Base-by-base conservation (phyloP, 1,140 invertebrate genomes). In the Dinothrombium tinctorium region DNA sequence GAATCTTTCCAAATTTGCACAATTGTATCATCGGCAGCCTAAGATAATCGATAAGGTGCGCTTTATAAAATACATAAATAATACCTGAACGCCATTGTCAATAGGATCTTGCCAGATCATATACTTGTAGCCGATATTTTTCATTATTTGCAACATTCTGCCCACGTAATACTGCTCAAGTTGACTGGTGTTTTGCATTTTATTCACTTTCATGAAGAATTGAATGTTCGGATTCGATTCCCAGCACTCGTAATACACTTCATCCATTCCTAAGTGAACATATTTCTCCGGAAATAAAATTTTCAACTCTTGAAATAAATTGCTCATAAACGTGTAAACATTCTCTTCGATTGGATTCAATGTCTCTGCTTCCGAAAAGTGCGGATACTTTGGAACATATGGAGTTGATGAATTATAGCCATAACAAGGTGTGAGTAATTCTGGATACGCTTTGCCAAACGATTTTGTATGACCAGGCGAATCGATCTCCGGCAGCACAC, bases 201-300 rank as follows among this genome's bases (percentile, higher is more conserved):
- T 68, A 21, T 68, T 54, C 0, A 54, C 20, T 6, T 53, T 44
- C 76, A 87, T 83, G 51, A 75, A 89, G 0, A 59, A 46, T 20
- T 49, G 55, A n/a, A 90, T 70, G 4, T 67, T 55, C 15, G 76
- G 71, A 61, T 82, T 86, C 36, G 67, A 73, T 41, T 61, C 35
- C 81, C 86, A 94, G 53, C 87, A 95, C 36, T 67, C 59, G 50
- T 76, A 74, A 24, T 64, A 66, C 1, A 92, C 82, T 64, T 95
- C 87, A 58, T 95, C 86, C 2, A 83, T 84, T 17, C 87, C 87
- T 1, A 87, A 53, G 59, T 89, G 83, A 23, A 86, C 51, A 54
- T 74, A 83, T 45, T 67, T 57, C 48, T 87, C 82, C 1, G 67
- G 68, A 54, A 89, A 84, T 22, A 70, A 53, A 0, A 56, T 35